Conservation (phyloP, 2,888 invertebrate species). For the Apodemia zela region DNA sequence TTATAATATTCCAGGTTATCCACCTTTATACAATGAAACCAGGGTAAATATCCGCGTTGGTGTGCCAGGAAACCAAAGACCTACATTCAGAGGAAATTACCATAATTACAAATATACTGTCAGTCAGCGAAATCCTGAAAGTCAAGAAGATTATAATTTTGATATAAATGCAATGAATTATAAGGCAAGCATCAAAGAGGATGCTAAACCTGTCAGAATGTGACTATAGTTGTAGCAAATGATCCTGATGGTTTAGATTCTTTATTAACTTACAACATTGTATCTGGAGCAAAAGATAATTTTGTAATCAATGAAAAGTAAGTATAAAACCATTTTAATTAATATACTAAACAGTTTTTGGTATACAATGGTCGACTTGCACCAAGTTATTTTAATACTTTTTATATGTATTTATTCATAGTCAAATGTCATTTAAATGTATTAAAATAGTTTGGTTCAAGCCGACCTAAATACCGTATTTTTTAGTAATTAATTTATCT, state of each 20-base stretch:
- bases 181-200: slow-evolving; percentile 85
- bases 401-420: too few relatives aligned
- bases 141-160: slow-evolving; percentile 64
- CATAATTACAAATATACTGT: slow-evolving; percentile 76
- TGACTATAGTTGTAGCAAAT: slow-evolving; percentile 85
- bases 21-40: slow-evolving; percentile 84
- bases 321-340: slow-evolving; percentile 35
- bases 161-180: slow-evolving; percentile 85
- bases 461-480: too few relatives aligned
- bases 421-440: too few relatives aligned
- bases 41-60: slow-evolving; percentile 86
- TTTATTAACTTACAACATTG: slow-evolving; percentile 84
- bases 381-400: too few relatives aligned
- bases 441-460: too few relatives aligned
- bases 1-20: slow-evolving; percentile 62
- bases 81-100: slow-evolving; percentile 87
- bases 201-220: slow-evolving; percentile 83
- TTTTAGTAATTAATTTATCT: too few relatives aligned
- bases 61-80: slow-evolving; percentile 89
- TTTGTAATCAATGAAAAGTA: slow-evolving; percentile 87
- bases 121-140: slow-evolving; percentile 51
- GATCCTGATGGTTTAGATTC: slow-evolving; percentile 90
- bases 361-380: too few relatives aligned
- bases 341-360: too few relatives aligned
- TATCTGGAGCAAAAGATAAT: slow-evolving; percentile 87